These are phyloP conservation scores for Rhorus exstirpatorius DNA, from an alignment of 2,888 invertebrate species.

Conservation along the genomic window DNA sequence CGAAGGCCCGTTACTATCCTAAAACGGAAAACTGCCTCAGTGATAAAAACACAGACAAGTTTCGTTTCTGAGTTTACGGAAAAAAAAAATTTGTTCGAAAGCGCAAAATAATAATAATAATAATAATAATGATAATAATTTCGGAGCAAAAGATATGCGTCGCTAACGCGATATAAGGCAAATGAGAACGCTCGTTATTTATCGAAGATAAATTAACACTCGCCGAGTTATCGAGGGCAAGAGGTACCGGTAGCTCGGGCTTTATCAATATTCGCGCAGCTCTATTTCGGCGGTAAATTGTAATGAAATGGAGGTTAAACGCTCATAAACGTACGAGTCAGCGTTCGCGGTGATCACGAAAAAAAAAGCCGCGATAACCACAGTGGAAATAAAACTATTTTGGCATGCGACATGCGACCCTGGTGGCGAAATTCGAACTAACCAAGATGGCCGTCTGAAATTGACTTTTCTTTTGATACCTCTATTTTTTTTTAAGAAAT, in stretches of 20 bases:
- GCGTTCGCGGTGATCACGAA: slow-evolving; percentile 1
- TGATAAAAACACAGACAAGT: background rate
- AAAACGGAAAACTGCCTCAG: too few relatives aligned
- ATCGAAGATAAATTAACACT: slow-evolving; percentile 26
- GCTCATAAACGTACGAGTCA: background rate
- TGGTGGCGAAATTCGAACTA: too few relatives aligned
- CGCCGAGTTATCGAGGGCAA: slow-evolving; percentile 33
- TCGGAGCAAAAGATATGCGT: background rate
- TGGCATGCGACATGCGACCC: too few relatives aligned
- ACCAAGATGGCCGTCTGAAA: too few relatives aligned
- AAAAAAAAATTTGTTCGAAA: background rate
- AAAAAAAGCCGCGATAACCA: background rate
- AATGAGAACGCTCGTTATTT: slow-evolving; percentile 1
- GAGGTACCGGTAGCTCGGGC: background rate
- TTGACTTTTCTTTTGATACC: too few relatives aligned
- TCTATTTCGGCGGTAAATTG: slow-evolving; percentile 15
- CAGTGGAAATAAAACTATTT: too few relatives aligned
- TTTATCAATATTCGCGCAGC: background rate
- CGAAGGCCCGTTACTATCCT: slow-evolving; percentile 14
- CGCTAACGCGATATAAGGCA: background rate
- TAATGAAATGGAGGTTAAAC: slow-evolving; percentile 43
- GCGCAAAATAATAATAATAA: too few relatives aligned
- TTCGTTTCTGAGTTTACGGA: background rate
- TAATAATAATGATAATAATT: too few relatives aligned
- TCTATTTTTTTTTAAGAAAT: too few relatives aligned